Evolutionary conservation across 2,888 invertebrate species (phyloP).

Genomic region (Drosophila imparisetae): DNA sequence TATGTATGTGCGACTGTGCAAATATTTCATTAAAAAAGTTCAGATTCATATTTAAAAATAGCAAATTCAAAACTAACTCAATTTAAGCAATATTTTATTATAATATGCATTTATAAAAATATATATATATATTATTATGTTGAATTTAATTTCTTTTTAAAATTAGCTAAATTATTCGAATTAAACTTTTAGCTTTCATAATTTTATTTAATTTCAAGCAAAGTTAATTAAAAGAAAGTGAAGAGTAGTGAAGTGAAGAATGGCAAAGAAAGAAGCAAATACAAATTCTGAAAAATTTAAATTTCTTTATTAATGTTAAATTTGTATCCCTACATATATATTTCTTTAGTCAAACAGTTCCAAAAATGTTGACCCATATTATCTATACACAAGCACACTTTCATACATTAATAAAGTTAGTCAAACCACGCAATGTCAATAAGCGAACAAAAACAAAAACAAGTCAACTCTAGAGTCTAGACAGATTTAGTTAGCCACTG

Average conservation of each 20-base stretch:
- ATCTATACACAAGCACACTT: background rate
- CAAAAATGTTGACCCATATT: background rate
- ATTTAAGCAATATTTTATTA: background rate
- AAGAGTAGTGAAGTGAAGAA: too few species aligned
- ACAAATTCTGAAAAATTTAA: background rate
- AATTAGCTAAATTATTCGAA: background rate
- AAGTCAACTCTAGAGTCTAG: constrained; percentile 16
- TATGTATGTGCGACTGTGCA: background rate
- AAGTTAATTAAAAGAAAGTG: background rate
- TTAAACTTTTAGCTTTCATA: background rate
- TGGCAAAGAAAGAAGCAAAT: background rate
- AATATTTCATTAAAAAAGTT: background rate
- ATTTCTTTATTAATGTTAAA: background rate
- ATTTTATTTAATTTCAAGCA: background rate
- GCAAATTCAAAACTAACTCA: background rate
- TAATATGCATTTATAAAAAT: background rate
- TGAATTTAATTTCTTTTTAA: background rate
- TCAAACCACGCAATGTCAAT: constrained; percentile 11
- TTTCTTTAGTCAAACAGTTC: background rate
- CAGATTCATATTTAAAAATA: background rate
- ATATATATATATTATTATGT: background rate
- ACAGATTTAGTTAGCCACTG: constrained; percentile 20
- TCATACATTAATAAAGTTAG: constrained; percentile 19
- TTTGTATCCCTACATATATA: background rate
- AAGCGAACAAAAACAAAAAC: constrained; percentile 14